A percentile compares a stretch with the other conserved stretches of the same genome.
These are phyloP conservation scores for Alosa alosa DNA, from an alignment of 2,113 vertebrate genomes.

Conservation along the genomic window DNA sequence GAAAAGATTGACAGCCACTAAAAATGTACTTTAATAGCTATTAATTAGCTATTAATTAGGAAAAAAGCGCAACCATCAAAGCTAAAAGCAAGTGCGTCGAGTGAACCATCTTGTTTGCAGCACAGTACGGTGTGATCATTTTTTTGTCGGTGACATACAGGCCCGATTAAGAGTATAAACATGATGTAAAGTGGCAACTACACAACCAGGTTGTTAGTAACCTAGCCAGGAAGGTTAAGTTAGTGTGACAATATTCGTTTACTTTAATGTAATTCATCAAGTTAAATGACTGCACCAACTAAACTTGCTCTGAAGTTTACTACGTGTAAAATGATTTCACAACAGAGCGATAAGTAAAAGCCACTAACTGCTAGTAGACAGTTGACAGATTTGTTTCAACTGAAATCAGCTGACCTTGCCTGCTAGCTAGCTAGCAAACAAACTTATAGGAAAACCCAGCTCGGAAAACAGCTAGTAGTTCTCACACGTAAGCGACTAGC, in stretches of 20 bases:
- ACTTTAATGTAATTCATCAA: neutral
- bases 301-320: neutral
- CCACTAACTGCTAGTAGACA: neutral
- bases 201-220: neutral
- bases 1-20: neutral
- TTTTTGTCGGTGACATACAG: neutral
- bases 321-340: neutral
- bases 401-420: neutral
- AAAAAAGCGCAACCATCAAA: neutral
- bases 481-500: neutral
- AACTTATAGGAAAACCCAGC: neutral
- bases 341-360: neutral
- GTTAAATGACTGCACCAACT: neutral
- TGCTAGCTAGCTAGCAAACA: neutral
- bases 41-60: neutral
- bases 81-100: neutral
- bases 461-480: neutral
- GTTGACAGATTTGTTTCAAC: neutral
- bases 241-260: neutral
- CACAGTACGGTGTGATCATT: neutral
- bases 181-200: neutral
- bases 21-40: too few species aligned
- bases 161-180: neutral
- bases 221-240: neutral
- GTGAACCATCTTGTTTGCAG: neutral